These are phyloP conservation scores for Vultur gryphus DNA, from an alignment of 2,797 vertebrate genomes.

Conservation along the genomic window DNA sequence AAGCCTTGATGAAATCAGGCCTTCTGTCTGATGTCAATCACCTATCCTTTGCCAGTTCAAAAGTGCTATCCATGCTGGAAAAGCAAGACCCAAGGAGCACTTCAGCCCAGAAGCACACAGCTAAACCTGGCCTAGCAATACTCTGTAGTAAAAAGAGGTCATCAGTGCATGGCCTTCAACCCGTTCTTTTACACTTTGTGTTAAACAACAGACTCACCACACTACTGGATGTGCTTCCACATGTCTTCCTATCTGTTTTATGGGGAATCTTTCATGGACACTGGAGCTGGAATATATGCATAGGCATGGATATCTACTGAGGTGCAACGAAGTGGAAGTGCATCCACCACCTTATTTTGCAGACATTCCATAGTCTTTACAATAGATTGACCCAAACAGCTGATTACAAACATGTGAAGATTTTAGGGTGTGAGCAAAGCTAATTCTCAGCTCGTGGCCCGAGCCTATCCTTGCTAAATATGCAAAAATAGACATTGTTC, in stretches of 20 bases:
- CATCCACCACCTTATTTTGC: neutral
- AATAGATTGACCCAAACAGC: neutral
- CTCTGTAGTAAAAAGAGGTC: neutral
- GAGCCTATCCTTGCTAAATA: neutral
- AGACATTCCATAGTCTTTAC: neutral
- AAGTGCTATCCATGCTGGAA: neutral
- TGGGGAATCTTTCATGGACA: neutral
- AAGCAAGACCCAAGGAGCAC: neutral
- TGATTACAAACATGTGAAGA: neutral
- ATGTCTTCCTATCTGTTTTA: neutral
- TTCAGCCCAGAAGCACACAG: neutral
- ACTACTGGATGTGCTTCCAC: neutral
- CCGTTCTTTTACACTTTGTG: neutral
- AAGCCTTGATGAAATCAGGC: conserved; percentile 36
- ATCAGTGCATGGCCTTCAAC: neutral
- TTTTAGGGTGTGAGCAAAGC: neutral
- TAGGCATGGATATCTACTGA: neutral
- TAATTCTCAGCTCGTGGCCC: neutral
- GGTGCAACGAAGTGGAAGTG: neutral
- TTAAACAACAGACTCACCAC: neutral
- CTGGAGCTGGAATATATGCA: neutral
- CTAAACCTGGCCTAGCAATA: neutral
- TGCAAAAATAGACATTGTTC: conserved; percentile 2
- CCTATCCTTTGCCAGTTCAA: neutral
- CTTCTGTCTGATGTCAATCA: conserved; percentile 59